Percentiles rank a stretch among this genome's conserved stretches.
phyloP scores from a whole-genome alignment of 1,140 invertebrate species.

The Physella acuta region DNA sequence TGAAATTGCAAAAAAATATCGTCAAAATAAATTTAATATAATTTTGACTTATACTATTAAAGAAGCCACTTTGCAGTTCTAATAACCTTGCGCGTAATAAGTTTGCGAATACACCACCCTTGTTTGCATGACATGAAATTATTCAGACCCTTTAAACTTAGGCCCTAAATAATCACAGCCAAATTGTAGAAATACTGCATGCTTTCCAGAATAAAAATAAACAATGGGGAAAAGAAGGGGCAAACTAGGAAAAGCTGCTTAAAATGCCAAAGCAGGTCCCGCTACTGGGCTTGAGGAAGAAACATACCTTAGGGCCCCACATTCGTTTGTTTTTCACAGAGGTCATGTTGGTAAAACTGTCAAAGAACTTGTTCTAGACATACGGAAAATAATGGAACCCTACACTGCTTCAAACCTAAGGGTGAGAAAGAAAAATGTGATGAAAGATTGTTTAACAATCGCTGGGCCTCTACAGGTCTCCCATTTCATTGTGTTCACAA shows the following conservation, averaged over 20 bases:
- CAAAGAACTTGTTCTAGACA: constrained; percentile 80
- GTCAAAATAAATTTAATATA: no score
- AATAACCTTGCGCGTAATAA: no score
- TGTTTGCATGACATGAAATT: no score
- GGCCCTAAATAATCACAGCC: no score
- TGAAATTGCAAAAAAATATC: no score
- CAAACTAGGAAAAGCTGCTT: constrained; percentile 25
- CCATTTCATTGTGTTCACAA: constrained; percentile 85
- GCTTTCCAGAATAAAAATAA: no score
- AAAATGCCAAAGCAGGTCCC: constrained; percentile 3
- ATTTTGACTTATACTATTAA: no score
- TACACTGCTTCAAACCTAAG: constrained; percentile 82
- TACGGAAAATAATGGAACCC: constrained; percentile 93
- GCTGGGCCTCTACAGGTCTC: constrained; percentile 85
- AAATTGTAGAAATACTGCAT: no score
- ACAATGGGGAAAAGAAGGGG: no score
- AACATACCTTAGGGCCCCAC: constrained; percentile 80
- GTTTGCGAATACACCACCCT: no score
- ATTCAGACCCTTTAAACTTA: no score
- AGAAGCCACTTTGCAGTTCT: no score
- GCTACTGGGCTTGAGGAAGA: constrained; percentile 59
- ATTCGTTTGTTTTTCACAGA: constrained; percentile 93
- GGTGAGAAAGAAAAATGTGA: constrained; percentile 79
- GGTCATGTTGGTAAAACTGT: constrained; percentile 84
- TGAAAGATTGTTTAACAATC: constrained; percentile 91